Base-by-base conservation (phyloP, 2,888 invertebrate genomes). In the Thymelicus acteon region DNA sequence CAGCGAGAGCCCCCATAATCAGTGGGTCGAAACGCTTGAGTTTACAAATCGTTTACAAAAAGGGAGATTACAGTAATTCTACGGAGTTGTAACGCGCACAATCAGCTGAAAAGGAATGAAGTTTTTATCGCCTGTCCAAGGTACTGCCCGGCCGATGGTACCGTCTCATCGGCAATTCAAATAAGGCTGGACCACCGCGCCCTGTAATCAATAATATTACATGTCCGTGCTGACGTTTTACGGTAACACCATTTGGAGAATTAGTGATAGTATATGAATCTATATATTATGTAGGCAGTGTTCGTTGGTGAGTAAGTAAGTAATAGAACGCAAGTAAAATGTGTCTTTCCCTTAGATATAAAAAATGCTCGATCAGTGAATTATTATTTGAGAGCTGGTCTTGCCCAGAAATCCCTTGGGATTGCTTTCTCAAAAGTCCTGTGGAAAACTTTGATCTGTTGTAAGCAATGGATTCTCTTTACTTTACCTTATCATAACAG, bases 111-210 rank as follows among this genome's bases (percentile, higher is more conserved):
- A 87, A 85, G 81, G 83, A 87, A 87, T 85, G 82, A 83, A 86
- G 83, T 89, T 92, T 92, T 92, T 88, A 86, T 87, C 85, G 85
- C 79, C 80, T 83, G 85, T 87, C 84, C 84, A 82, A 82, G 80
- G 79, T 52, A 80, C 82, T 82, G 83, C 83, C 87, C 87, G 80
- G 82, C 85, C 82, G 84, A 85, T 86, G 90, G 86, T 93, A 93
- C 92, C 92, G 90, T 90, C 92, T 93, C 92, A 93, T 93, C 92
- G 90, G 92, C 89, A 93, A 92, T 93, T 93, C 93, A 93, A 93
- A 93, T 93, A 79, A 85, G 81, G 82, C 85, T 85, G 87, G 88
- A 87, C 89, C 85, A 85, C 84, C 87, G 87, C 88, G 85, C 91
- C 86, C 90, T 80, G 89, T 90, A 90, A 93, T 93, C 93, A 93